Evolutionary conservation across 2,113 vertebrate genomes (phyloP).

Genomic region (Tauraco erythrolophus): DNA sequence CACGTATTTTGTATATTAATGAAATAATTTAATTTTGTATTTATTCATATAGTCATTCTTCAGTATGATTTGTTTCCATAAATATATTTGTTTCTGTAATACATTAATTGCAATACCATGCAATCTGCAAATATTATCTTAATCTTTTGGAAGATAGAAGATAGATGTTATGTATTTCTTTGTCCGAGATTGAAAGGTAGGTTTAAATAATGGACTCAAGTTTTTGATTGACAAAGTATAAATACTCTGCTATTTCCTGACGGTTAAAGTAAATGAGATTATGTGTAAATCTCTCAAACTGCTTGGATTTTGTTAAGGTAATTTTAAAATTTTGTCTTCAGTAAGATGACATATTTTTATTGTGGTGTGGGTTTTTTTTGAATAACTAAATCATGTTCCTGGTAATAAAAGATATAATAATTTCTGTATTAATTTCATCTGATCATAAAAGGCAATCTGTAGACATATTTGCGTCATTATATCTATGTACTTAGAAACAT

Average conservation of each 20-base stretch:
- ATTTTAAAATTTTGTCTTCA: background rate
- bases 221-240: background rate
- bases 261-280: background rate
- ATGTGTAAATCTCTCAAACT: background rate
- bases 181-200: background rate
- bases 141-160: background rate
- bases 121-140: background rate
- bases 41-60: background rate
- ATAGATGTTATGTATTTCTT: background rate
- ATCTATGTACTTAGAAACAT: background rate
- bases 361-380: background rate
- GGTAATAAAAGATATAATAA: background rate
- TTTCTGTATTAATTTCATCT: background rate
- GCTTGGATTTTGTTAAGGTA: background rate
- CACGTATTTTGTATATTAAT: background rate
- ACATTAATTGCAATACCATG: background rate
- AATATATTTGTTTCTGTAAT: background rate
- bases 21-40: background rate
- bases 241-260: background rate
- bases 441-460: background rate
- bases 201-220: background rate
- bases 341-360: background rate
- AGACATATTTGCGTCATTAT: background rate
- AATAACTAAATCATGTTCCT: background rate
- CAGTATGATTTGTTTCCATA: background rate